These are phyloP conservation scores for Cheilosia urbana DNA, from an alignment of 2,888 invertebrate genomes.

Conservation along the genomic window DNA sequence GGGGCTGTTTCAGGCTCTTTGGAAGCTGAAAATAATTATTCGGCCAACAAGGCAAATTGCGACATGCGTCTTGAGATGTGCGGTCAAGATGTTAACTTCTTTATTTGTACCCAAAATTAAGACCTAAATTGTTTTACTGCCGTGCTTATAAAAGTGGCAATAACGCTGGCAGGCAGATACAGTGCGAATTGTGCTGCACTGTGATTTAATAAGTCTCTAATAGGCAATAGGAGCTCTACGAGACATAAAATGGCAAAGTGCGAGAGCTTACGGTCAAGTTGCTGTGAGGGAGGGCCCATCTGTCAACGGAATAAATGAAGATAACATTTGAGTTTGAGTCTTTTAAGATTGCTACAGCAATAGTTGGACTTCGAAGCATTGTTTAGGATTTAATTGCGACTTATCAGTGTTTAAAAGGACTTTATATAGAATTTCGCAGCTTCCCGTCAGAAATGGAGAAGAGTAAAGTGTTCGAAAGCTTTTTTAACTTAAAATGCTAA, in stretches of 20 bases:
- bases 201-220: constrained; percentile 47
- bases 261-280: no score
- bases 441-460: no score
- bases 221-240: constrained; percentile 27
- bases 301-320: no score
- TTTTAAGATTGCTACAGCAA: no score
- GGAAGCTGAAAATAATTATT: constrained; percentile 34
- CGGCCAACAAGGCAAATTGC: constrained; percentile 7
- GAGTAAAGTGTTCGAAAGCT: no score
- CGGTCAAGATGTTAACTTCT: constrained; percentile 1
- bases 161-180: background rate
- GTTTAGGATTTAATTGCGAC: no score
- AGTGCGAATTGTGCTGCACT: constrained; percentile 1
- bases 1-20: background rate
- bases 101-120: constrained; percentile 18
- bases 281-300: no score
- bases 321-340: no score
- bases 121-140: constrained; percentile 46
- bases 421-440: no score
- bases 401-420: no score
- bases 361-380: no score
- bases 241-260: constrained; percentile 1
- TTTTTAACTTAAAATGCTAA: no score
- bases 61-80: constrained; percentile 20
- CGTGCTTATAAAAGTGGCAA: constrained; percentile 17